Conservation (phyloP, 1,140 invertebrate species). For the Halesus radiatus region DNA sequence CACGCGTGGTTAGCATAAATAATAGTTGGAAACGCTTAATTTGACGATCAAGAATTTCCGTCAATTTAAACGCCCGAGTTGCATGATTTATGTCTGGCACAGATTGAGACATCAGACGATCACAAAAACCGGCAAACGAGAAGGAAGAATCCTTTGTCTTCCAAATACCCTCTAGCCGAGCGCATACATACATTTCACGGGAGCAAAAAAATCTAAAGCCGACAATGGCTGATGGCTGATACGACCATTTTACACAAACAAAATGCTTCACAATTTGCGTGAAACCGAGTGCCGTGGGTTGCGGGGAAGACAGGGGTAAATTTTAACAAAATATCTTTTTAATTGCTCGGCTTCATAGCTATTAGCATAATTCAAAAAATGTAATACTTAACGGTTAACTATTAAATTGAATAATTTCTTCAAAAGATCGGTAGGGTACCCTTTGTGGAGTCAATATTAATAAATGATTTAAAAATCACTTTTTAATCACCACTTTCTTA, state of each 20-base stretch:
- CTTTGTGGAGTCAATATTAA: too few relatives aligned
- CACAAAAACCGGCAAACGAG: constrained; percentile 11
- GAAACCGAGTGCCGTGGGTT: not conserved
- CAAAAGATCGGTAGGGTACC: too few relatives aligned
- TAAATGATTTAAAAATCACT: too few relatives aligned
- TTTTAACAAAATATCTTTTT: too few relatives aligned
- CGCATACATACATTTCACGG: not conserved
- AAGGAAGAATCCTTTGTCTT: constrained; percentile 10
- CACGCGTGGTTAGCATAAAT: too few relatives aligned
- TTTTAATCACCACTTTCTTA: too few relatives aligned
- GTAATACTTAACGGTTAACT: too few relatives aligned
- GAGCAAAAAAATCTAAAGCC: not conserved
- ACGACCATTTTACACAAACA: constrained; percentile 13
- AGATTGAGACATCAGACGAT: constrained; percentile 8
- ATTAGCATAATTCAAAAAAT: too few relatives aligned
- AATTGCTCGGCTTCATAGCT: too few relatives aligned
- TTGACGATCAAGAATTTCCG: constrained; percentile 4
- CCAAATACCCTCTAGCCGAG: not conserved
- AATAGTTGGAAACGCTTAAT: not conserved
- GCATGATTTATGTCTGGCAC: constrained; percentile 3
- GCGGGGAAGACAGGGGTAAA: too few relatives aligned
- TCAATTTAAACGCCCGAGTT: constrained; percentile 8
- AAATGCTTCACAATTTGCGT: constrained; percentile 16
- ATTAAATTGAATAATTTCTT: too few relatives aligned
- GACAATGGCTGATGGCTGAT: constrained; percentile 1